Evolutionary conservation across 1,140 invertebrate genomes (phyloP).

Genomic region (Sycophila sp.): DNA sequence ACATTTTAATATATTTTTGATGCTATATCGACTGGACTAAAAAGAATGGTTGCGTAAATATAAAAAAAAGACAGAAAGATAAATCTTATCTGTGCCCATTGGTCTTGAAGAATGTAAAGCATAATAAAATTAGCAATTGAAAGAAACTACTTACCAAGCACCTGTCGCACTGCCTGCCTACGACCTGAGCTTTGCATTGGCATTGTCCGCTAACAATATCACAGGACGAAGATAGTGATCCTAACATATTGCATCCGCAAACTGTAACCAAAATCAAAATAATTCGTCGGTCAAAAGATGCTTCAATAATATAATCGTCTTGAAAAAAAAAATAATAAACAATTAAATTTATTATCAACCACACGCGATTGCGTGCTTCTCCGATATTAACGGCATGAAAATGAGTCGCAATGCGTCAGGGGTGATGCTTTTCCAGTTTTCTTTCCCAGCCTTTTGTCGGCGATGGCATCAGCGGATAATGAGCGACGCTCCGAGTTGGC

Average conservation of each 20-base stretch:
- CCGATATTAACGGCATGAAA: too few species aligned
- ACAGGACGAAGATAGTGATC: constrained; percentile 80
- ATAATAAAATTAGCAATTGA: too few species aligned
- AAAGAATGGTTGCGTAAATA: not conserved
- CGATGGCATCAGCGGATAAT: constrained; percentile 37
- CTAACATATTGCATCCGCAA: constrained; percentile 81
- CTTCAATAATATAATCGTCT: too few species aligned
- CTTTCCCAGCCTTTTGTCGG: not conserved
- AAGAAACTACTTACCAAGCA: constrained; percentile 77
- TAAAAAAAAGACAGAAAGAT: not conserved
- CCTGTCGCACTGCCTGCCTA: constrained; percentile 85
- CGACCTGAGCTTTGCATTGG: constrained; percentile 82
- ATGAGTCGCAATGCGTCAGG: too few species aligned
- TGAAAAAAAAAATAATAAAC: too few species aligned
- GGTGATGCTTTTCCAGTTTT: too few species aligned
- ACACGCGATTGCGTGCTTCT: too few species aligned
- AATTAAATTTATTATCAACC: too few species aligned
- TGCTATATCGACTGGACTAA: too few species aligned
- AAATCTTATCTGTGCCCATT: too few species aligned
- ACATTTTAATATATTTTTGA: not conserved
- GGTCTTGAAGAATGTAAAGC: too few species aligned
- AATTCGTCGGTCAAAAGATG: not conserved
- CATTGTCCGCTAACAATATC: constrained; percentile 90
- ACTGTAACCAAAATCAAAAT: constrained; percentile 61
- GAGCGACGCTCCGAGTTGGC: constrained; percentile 40